phyloP scores from a whole-genome alignment of 92 coral and sea anemone species.

The Porites cylindrica region DNA sequence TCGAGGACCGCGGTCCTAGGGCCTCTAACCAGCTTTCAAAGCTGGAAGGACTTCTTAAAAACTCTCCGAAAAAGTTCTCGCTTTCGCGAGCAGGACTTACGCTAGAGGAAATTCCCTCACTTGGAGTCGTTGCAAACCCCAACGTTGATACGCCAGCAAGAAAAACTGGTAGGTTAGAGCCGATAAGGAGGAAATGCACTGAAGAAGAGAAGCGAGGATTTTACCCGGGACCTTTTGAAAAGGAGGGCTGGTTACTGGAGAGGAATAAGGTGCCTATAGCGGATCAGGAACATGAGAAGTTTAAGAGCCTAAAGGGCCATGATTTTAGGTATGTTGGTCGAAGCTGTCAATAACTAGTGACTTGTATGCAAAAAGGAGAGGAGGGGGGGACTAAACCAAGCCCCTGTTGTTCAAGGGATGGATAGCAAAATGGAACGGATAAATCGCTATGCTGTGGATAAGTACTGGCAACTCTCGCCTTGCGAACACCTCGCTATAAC shows the following conservation, averaged over 20 bases:
- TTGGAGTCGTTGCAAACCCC: constrained; percentile 75
- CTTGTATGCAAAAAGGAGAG: too few species aligned
- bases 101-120: constrained; percentile 78
- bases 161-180: constrained; percentile 57
- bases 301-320: constrained; percentile 72
- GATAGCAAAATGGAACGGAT: too few species aligned
- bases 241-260: constrained; percentile 89
- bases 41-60: constrained; percentile 88
- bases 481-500: too few species aligned
- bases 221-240: constrained; percentile 93
- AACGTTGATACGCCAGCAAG: constrained; percentile 74
- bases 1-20: constrained; percentile 68
- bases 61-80: constrained; percentile 79
- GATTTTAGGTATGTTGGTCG: constrained; percentile 84
- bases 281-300: constrained; percentile 70
- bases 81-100: constrained; percentile 71
- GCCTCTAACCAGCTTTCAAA: constrained; percentile 94
- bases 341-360: neutral
- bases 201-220: constrained; percentile 80
- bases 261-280: constrained; percentile 87
- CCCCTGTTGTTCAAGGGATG: too few species aligned
- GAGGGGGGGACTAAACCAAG: too few species aligned
- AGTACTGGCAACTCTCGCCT: too few species aligned
- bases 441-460: too few species aligned
- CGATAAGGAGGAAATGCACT: constrained; percentile 28